These are phyloP conservation scores for Cyrtodaria siliqua DNA, from an alignment of 2,888 invertebrate species.

Conservation along the genomic window DNA sequence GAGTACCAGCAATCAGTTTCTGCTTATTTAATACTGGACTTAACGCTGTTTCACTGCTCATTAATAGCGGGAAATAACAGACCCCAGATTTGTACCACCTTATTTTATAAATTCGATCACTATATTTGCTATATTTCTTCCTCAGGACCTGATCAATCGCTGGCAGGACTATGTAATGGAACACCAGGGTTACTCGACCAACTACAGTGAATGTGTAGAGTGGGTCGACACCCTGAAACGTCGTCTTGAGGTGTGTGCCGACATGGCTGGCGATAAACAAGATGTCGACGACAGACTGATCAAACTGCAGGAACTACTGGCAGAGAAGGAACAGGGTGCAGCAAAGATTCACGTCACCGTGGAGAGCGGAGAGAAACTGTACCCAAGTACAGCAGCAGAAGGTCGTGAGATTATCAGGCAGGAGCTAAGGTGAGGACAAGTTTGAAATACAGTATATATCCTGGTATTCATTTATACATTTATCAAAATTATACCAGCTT, in stretches of 20 bases:
- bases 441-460: too few relatives aligned
- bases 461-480: too few relatives aligned
- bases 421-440: slow-evolving; percentile 88
- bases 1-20: too few relatives aligned
- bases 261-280: slow-evolving; percentile 92
- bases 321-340: slow-evolving; percentile 92
- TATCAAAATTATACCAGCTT: too few relatives aligned
- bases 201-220: slow-evolving; percentile 72
- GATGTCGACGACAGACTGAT: slow-evolving; percentile 88
- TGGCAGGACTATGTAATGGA: slow-evolving; percentile 76
- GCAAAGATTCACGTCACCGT: slow-evolving; percentile 93
- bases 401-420: slow-evolving; percentile 94
- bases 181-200: slow-evolving; percentile 74
- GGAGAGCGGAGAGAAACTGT: slow-evolving; percentile 95
- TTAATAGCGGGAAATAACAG: too few relatives aligned
- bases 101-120: too few relatives aligned
- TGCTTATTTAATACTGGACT: too few relatives aligned
- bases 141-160: slow-evolving; percentile 76
- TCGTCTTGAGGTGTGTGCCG: slow-evolving; percentile 77
- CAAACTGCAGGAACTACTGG: slow-evolving; percentile 89
- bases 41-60: too few relatives aligned
- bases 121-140: too few relatives aligned
- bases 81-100: too few relatives aligned
- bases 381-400: slow-evolving; percentile 94
- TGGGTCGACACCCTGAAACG: slow-evolving; percentile 77